Base-by-base conservation (phyloP, 2,797 vertebrate genomes). In the Poecilia picta region DNA sequence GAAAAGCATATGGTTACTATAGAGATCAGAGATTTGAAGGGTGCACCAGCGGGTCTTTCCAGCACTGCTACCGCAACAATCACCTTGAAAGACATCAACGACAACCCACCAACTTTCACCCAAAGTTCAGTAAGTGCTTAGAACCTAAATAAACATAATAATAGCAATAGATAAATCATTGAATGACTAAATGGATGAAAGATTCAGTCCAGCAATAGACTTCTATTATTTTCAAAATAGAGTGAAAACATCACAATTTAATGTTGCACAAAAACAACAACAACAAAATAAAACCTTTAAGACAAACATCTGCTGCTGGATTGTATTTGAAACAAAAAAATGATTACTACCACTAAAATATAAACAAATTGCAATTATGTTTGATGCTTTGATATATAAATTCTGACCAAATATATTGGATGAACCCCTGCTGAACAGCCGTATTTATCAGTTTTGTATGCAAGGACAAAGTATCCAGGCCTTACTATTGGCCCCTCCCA, bases 81-180 rank as follows among this genome's bases (percentile, higher is more conserved):
- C 82, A 81, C 7, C 1, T 75, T 98, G 0, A 36, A 72, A 5
- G 98, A 99, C 79, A 93, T 96, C 72, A 99, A 98, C 74, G 97
- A 99, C 90, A 96, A 97, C 77, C 84, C 96, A 5, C 97, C 97
- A 0, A 93, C 80, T 46, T 97, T 97, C 88, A 88, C 8, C 23
- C 49, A 95, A 81, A 7, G 33, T 5, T 88, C 95, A 66, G 97
- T 99, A 94, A 96, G 97, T 97, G 57, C 33, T 70, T 4, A 3
- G 7, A 13, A 36, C 36, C 10, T 18, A n/a, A 46, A 12, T 66
- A 39, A 62, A 57, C 1, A 3, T 25, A 33, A 10, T 64, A 36
- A 36, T 36, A 12, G 23, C 41, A 64, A 36, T 68, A 41, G 4
- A 23, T 68, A 68, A 39, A 66, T 62, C 3, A 1, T 13, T 57